Conservation (phyloP, 2,888 invertebrate species). For the Anticlea derivata region DNA sequence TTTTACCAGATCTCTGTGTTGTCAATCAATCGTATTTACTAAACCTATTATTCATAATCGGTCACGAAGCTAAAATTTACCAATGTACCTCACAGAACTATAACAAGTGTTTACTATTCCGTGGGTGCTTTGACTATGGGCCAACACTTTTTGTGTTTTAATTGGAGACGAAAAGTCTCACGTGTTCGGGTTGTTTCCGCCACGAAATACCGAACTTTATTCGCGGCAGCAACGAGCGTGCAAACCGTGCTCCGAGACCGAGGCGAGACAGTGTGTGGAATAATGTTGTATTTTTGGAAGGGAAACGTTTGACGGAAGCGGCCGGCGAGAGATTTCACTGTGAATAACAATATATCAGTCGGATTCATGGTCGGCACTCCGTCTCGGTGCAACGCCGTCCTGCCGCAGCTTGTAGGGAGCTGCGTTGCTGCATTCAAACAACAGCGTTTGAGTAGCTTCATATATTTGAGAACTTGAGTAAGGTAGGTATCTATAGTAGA, state of each 20-base stretch:
- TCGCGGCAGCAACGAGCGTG: conserved; percentile 45
- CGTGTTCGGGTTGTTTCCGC: conserved; percentile 26
- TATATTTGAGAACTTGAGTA: too few relatives aligned
- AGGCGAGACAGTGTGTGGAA: conserved; percentile 59
- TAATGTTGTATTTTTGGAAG: conserved; percentile 69
- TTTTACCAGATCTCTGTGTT: too few relatives aligned
- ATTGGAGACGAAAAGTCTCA: conserved; percentile 31
- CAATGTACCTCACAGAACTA: too few relatives aligned
- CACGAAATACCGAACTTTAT: conserved; percentile 10
- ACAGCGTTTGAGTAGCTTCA: too few relatives aligned
- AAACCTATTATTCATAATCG: too few relatives aligned
- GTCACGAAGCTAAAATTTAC: too few relatives aligned
- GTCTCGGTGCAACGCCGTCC: conserved; percentile 20
- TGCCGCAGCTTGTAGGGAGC: conserved; percentile 8
- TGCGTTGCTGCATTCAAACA: neutral
- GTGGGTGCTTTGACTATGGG: conserved; percentile 1
- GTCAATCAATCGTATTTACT: too few relatives aligned
- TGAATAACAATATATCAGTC: conserved; percentile 66
- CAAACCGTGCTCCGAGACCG: conserved; percentile 40
- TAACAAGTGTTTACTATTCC: neutral
- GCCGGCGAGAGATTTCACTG: conserved; percentile 65
- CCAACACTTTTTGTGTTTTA: conserved; percentile 18
- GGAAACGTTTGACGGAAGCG: conserved; percentile 68
- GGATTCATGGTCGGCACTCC: conserved; percentile 62
- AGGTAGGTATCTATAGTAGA: too few relatives aligned